Conservation (phyloP, 2,888 invertebrate genomes). For the Cantharis rufa region DNA sequence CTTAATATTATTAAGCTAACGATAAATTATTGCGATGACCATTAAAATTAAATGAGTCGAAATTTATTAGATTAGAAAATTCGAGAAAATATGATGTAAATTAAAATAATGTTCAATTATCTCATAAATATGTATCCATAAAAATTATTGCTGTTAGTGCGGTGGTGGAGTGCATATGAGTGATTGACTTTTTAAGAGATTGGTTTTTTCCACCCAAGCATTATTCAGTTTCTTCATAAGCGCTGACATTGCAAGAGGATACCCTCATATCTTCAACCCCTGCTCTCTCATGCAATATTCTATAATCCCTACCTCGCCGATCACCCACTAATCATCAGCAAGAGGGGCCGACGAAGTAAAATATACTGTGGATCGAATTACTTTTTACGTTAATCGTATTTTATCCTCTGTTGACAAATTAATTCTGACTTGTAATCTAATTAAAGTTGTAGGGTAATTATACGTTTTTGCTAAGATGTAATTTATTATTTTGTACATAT, state of each 20-base stretch:
- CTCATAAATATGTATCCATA: conserved; percentile 36
- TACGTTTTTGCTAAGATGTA: neutral
- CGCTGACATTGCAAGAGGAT: conserved; percentile 45
- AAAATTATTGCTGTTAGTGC: conserved; percentile 20
- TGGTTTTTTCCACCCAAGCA: conserved; percentile 48
- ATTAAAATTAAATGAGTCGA: neutral
- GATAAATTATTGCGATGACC: neutral
- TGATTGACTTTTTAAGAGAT: conserved; percentile 52
- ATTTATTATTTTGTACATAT: neutral
- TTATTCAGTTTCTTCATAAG: conserved; percentile 50
- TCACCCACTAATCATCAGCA: conserved; percentile 45
- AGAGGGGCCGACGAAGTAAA: conserved; percentile 40
- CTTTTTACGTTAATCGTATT: conserved; percentile 47
- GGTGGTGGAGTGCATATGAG: conserved; percentile 41
- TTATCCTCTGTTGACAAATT: conserved; percentile 40
- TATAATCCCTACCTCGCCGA: conserved; percentile 29
- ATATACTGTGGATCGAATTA: conserved; percentile 43
- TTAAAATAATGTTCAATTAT: conserved; percentile 22
- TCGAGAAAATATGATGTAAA: conserved; percentile 8
- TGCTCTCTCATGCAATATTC: conserved; percentile 24
- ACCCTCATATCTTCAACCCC: conserved; percentile 33
- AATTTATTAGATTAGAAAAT: neutral
- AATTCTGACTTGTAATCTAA: conserved; percentile 35
- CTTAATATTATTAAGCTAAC: neutral
- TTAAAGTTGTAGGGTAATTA: neutral